Evolutionary conservation across 2,113 vertebrate species (phyloP), one percentile per base, ranked within the genome.

Genomic region (Ophthalmotilapia sp.): DNA sequence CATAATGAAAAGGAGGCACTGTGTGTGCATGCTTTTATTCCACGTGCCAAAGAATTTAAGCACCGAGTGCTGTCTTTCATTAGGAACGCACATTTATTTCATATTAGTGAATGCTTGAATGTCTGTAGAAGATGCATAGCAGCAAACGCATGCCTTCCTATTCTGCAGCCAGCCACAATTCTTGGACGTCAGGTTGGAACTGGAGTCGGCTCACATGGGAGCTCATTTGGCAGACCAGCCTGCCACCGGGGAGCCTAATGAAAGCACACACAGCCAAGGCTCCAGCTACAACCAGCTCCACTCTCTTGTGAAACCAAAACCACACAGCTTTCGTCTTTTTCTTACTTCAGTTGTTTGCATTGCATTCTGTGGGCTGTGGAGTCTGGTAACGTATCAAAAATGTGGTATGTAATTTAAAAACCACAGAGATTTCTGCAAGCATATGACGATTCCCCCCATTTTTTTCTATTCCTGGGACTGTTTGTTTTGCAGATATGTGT

Each of bases 151-250:
- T 79, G 80, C 51, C 40, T 86, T 88, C 85, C 81, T 54, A 68
- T 81, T 84, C 56, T 82, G 77, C 88, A 91, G 89, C 88, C 93
- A 90, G 91, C 60, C 86, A 70, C 86, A 85, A 40, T 87, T 86
- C 91, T 86, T 93, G 91, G 92, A 92, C 73, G 40, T 49, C 11
- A 70, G 87, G 23, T 33, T 90, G 88, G 91, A 91, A 82, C 86
- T 56, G 85, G 65, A 92, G 89, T 83, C 81, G 75, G 68, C 86
- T 90, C 95, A 89, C 93, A 58, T 65, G 94, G 94, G 93, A 95
- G 88, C 93, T 96, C 93, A 95, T 96, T 96, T 96, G 93, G 94
- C 91, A 84, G 93, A 82, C 17, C 42, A 7, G 86, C 31, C 80
- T 33, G 88, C 88, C 90, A 90, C 87, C 62, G 19, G 95, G 93